Evolutionary conservation across 2,113 vertebrate species (phyloP).

Genomic region (Lasiurus borealis): DNA sequence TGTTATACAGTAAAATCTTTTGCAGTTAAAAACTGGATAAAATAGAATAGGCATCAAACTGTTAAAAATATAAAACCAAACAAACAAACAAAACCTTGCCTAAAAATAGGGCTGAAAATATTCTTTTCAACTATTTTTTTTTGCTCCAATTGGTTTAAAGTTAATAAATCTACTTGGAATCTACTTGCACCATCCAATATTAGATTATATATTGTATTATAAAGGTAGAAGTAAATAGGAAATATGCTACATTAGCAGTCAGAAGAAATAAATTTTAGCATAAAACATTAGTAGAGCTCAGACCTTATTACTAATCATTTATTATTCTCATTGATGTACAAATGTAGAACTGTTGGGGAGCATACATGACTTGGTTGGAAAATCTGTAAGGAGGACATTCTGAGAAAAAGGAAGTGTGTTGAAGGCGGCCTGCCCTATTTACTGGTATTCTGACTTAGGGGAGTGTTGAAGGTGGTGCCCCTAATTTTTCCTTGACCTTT

Average conservation of each 20-base stretch:
- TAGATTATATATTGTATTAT: too few species aligned
- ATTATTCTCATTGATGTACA: neutral
- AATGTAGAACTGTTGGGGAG: neutral
- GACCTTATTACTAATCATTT: neutral
- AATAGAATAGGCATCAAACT: neutral
- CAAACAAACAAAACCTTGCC: neutral
- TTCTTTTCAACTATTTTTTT: neutral
- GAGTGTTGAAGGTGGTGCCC: too few species aligned
- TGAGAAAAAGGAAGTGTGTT: too few species aligned
- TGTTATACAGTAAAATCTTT: neutral
- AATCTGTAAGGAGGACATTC: too few species aligned
- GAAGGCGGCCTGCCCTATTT: too few species aligned
- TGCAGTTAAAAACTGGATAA: neutral
- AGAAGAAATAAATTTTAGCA: slow-evolving; percentile 24
- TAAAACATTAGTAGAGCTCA: slow-evolving; percentile 16
- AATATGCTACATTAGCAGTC: neutral
- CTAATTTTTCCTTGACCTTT: too few species aligned
- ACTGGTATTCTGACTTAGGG: too few species aligned
- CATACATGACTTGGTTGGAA: too few species aligned
- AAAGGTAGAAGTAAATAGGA: slow-evolving; percentile 33
- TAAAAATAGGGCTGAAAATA: slow-evolving; percentile 8
- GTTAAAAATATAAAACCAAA: slow-evolving; percentile 31
- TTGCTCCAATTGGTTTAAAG: neutral
- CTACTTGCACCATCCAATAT: neutral
- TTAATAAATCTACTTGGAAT: neutral